Evolutionary conservation across 2,113 vertebrate genomes (phyloP).

Genomic region (Tamias sibiricus): DNA sequence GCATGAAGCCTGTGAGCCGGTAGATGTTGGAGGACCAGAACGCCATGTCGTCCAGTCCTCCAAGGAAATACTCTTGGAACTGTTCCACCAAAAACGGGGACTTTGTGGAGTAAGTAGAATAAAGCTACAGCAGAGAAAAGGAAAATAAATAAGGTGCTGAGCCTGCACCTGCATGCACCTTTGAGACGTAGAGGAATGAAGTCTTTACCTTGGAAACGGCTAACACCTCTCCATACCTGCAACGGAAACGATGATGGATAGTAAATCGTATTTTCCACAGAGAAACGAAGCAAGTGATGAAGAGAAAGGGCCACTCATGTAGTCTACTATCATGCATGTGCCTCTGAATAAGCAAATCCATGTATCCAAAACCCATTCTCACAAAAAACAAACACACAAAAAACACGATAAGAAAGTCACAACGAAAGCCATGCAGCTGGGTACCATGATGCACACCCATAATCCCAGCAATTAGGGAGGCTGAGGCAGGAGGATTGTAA

Average conservation of each 20-base stretch:
- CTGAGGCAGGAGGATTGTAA: too few relatives aligned
- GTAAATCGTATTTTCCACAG: not conserved
- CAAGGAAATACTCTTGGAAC: slow-evolving; percentile 90
- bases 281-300: not conserved
- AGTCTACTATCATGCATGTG: fast-evolving
- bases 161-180: not conserved
- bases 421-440: not conserved
- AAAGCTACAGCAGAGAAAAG: slow-evolving; percentile 82
- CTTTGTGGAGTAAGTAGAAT: slow-evolving; percentile 84
- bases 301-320: not conserved
- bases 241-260: slow-evolving; percentile 43
- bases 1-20: slow-evolving; percentile 83
- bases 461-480: too few relatives aligned
- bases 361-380: not conserved
- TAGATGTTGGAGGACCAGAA: slow-evolving; percentile 89
- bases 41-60: slow-evolving; percentile 89
- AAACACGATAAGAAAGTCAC: not conserved
- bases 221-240: slow-evolving; percentile 86
- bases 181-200: not conserved
- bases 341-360: not conserved
- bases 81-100: slow-evolving; percentile 89
- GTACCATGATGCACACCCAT: too few relatives aligned
- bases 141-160: not conserved
- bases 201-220: slow-evolving; percentile 85
- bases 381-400: not conserved